Percentiles rank a stretch among this genome's conserved stretches.
These are phyloP conservation scores for Tachysurus fulvidraco DNA, from an alignment of 2,113 vertebrate species.

Conservation along the genomic window DNA sequence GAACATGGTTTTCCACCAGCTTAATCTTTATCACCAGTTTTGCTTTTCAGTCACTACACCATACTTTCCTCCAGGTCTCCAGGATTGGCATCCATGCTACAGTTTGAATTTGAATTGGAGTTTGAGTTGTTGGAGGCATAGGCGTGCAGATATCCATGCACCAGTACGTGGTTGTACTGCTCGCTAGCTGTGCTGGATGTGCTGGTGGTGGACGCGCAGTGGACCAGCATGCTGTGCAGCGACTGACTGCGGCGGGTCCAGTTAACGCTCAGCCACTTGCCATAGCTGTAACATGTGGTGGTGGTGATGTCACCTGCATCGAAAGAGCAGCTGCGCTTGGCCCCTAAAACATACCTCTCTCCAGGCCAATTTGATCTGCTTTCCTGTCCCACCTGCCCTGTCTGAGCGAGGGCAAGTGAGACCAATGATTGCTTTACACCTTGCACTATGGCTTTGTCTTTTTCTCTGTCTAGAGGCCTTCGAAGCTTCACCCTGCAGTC, in stretches of 20 bases:
- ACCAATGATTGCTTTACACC: background rate
- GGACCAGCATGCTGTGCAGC: slow-evolving; percentile 82
- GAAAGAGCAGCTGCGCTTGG: slow-evolving; percentile 83
- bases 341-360: slow-evolving; percentile 3
- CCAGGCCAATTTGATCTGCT: slow-evolving; percentile 25
- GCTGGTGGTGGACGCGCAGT: slow-evolving; percentile 72
- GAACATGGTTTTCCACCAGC: slow-evolving; percentile 3
- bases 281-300: slow-evolving; percentile 76
- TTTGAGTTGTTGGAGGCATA: slow-evolving; percentile 67
- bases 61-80: slow-evolving; percentile 87
- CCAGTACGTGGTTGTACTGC: slow-evolving; percentile 59
- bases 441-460: background rate
- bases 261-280: slow-evolving; percentile 84
- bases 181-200: slow-evolving; percentile 66
- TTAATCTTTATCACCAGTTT: background rate
- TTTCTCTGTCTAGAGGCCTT: slow-evolving; percentile 37
- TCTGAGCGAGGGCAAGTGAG: slow-evolving; percentile 12
- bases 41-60: slow-evolving; percentile 67
- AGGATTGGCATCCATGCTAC: slow-evolving; percentile 48
- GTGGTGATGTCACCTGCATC: slow-evolving; percentile 79
- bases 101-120: slow-evolving; percentile 70
- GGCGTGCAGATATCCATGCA: slow-evolving; percentile 69
- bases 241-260: slow-evolving; percentile 89
- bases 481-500: slow-evolving; percentile 58
- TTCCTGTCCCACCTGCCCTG: slow-evolving; percentile 25